phyloP scores from a whole-genome alignment of 2,113 vertebrate genomes.

The Oenanthe melanoleuca region DNA sequence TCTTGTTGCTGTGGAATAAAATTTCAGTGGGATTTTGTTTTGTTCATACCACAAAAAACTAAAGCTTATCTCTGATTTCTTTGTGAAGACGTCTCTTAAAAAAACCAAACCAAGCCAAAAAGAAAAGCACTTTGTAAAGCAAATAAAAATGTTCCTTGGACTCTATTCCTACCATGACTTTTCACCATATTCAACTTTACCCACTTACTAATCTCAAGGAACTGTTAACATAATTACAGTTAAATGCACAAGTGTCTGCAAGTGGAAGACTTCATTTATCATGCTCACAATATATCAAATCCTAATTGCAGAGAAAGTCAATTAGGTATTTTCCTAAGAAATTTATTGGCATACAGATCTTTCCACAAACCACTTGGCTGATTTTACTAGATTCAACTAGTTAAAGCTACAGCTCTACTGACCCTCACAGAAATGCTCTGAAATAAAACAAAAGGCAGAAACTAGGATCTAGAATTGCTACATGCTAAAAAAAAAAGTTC shows the following conservation, averaged over 20 bases:
- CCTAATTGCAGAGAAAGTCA: neutral
- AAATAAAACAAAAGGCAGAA: neutral
- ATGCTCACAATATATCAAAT: neutral
- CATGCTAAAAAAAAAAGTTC: neutral
- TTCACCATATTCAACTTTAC: neutral
- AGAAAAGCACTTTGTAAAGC: neutral
- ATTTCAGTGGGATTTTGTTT: conserved; percentile 7
- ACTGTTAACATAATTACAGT: neutral
- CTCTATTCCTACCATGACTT: neutral
- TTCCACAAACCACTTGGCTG: neutral
- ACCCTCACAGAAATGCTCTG: neutral
- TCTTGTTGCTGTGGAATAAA: neutral
- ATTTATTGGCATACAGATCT: neutral
- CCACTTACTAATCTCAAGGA: neutral
- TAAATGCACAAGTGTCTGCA: neutral
- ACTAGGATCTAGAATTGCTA: neutral
- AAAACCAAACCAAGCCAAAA: neutral
- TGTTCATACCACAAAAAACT: neutral
- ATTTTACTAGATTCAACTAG: neutral
- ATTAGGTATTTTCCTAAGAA: neutral
- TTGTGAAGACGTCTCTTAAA: neutral
- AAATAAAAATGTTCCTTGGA: neutral
- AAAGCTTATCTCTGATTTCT: neutral
- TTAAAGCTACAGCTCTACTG: neutral
- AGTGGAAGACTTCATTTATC: neutral